Conservation (phyloP, 1,140 invertebrate species). For the Eciton burchellii region DNA sequence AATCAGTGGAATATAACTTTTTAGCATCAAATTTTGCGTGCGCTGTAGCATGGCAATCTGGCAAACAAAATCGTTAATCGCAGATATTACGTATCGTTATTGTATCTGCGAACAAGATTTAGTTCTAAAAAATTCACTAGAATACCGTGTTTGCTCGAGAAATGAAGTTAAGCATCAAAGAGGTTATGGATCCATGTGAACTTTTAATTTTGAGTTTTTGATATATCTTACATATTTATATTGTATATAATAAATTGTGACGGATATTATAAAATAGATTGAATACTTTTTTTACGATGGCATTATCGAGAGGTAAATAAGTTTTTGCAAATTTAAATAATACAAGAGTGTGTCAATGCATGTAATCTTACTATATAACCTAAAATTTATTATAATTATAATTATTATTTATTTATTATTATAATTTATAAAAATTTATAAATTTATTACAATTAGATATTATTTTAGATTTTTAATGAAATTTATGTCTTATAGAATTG, state of each 20-base stretch:
- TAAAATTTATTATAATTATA: background rate
- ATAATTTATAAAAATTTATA: conserved; percentile 15
- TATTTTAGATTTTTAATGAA: conserved; percentile 21
- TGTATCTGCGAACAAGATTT: no score
- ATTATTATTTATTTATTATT: conserved; percentile 60
- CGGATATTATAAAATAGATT: no score
- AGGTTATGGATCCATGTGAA: no score
- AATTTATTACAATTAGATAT: background rate
- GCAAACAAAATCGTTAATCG: no score
- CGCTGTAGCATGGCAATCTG: no score
- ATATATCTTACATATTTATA: background rate
- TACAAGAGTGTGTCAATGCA: background rate
- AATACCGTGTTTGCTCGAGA: no score
- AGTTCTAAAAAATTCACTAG: no score
- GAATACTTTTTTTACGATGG: conserved; percentile 37
- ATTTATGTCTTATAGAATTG: conserved; percentile 65
- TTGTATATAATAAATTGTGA: background rate
- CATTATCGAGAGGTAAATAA: conserved; percentile 68
- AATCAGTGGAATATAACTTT: no score
- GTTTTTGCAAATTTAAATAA: conserved; percentile 2
- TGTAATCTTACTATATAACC: conserved; percentile 13
- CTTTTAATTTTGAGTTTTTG: no score
- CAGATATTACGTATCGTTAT: no score
- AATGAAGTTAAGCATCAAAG: no score
- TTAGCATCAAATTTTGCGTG: no score